Conservation (phyloP, 2,888 invertebrate species). For the Harpagoxenus sublaevis region DNA sequence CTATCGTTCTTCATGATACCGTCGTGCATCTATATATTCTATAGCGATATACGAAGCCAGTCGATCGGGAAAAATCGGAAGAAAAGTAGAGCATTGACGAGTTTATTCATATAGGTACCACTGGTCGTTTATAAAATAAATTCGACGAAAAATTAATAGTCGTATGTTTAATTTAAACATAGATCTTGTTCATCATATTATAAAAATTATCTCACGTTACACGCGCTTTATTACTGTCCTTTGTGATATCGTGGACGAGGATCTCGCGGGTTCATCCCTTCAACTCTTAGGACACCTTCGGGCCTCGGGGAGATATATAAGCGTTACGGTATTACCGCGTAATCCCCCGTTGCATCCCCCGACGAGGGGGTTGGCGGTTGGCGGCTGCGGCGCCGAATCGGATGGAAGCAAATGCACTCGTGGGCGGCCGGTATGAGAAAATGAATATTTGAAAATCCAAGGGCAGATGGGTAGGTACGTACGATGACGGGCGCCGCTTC, state of each 20-base stretch:
- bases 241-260: slow-evolving; percentile 15
- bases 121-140: neutral
- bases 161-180: neutral
- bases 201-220: neutral
- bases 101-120: neutral
- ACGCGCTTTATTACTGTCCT: neutral
- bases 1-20: slow-evolving; percentile 8
- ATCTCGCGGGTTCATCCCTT: slow-evolving; percentile 47
- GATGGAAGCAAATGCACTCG: slow-evolving; percentile 49
- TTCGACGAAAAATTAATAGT: neutral
- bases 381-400: slow-evolving; percentile 39
- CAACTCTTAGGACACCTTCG: slow-evolving; percentile 49
- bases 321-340: slow-evolving; percentile 58
- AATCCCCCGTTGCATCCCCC: slow-evolving; percentile 68
- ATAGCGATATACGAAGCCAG: slow-evolving; percentile 5
- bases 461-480: neutral
- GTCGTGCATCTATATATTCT: neutral
- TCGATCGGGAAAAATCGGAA: slow-evolving; percentile 31
- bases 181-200: neutral
- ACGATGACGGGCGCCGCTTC: slow-evolving; percentile 14
- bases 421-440: slow-evolving; percentile 65
- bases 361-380: slow-evolving; percentile 34
- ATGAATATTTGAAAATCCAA: slow-evolving; percentile 72
- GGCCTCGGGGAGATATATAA: slow-evolving; percentile 32
- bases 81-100: neutral